A percentile compares a stretch with the other conserved stretches of the same genome.
Conservation (phyloP, 2,888 invertebrate genomes). For the Tigriopus californicus region DNA sequence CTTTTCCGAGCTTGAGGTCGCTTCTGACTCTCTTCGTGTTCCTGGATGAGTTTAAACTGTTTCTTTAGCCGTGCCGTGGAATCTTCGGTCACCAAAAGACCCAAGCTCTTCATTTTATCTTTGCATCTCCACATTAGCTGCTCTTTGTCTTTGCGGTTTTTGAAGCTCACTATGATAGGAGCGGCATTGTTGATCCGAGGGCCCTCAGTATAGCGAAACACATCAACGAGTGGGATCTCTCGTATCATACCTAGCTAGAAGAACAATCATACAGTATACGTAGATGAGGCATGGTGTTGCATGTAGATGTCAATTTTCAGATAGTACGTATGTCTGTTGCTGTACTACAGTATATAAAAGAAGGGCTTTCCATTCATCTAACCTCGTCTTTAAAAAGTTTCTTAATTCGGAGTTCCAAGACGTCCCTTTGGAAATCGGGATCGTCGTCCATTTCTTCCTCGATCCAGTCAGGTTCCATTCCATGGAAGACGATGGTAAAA, state of each 20-base stretch:
- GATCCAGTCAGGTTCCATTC: constrained; percentile 1
- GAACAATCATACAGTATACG: neutral
- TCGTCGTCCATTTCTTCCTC: constrained; percentile 6
- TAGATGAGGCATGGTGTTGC: too few relatives aligned
- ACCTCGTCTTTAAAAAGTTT: constrained; percentile 3
- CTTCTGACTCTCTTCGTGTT: too few relatives aligned
- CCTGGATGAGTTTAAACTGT: too few relatives aligned
- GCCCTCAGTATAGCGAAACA: neutral
- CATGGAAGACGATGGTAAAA: neutral
- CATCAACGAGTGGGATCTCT: neutral
- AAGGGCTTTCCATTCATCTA: neutral
- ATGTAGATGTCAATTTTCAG: neutral
- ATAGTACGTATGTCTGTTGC: neutral
- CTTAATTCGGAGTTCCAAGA: neutral
- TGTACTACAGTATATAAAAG: neutral
- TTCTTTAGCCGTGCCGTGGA: neutral
- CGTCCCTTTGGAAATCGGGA: neutral
- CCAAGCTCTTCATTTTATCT: neutral
- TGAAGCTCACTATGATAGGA: neutral
- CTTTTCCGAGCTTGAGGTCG: too few relatives aligned
- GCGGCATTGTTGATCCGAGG: neutral
- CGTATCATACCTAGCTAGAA: neutral
- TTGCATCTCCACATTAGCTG: neutral
- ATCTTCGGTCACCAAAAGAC: constrained; percentile 1
- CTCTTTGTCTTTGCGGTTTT: neutral